phyloP scores from a whole-genome alignment of 2,797 vertebrate species.

The Chelidonichthys spinosus region DNA sequence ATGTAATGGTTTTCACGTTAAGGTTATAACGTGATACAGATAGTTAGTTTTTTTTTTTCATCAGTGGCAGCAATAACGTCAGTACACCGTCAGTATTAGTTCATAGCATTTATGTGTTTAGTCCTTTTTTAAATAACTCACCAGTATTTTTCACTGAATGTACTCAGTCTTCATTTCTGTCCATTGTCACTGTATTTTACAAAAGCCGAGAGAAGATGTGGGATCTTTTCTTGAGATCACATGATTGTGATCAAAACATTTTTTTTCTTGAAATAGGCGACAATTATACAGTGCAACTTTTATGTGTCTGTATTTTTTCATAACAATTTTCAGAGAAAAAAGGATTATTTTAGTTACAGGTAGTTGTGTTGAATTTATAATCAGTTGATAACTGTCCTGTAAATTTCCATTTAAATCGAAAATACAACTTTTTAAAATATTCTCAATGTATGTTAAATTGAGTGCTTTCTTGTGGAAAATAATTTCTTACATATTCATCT shows the following conservation, averaged over 20 bases:
- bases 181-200: conserved; percentile 20
- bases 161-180: conserved; percentile 37
- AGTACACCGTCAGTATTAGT: conserved; percentile 29
- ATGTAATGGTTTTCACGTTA: too few relatives aligned
- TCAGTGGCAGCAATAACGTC: too few relatives aligned
- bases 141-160: conserved; percentile 35
- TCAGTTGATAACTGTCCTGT: background rate
- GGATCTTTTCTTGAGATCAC: background rate
- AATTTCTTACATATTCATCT: background rate
- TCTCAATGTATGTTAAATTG: background rate
- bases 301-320: background rate
- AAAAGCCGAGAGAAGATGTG: conserved; percentile 17
- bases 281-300: background rate
- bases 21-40: too few relatives aligned
- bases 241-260: too few relatives aligned
- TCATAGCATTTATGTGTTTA: conserved; percentile 24
- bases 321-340: background rate
- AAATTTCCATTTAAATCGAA: background rate
- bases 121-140: conserved; percentile 48
- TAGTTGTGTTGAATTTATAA: background rate
- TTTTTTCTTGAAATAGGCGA: too few relatives aligned
- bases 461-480: background rate
- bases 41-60: too few relatives aligned
- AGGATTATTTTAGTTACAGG: background rate
- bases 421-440: background rate